Evolutionary conservation across 2,888 invertebrate species (phyloP), one percentile per base, ranked within the genome.

Genomic region (Pharmacophagus antenor): DNA sequence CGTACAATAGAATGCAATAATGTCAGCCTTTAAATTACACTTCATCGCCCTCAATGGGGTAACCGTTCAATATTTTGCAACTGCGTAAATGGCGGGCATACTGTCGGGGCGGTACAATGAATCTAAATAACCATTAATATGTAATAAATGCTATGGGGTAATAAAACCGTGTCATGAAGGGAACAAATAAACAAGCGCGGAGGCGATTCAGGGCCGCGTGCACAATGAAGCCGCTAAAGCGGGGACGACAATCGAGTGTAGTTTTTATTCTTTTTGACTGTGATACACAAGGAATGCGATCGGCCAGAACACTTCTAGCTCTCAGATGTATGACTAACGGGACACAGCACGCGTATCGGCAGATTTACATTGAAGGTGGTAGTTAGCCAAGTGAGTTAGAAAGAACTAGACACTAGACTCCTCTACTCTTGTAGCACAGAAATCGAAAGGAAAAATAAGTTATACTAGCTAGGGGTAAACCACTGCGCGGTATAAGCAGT

Each of bases 61-160:
- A 37, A 6, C 77, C 65, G 81, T 88, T 81, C 82, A 85, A 88
- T 82, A 84, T 82, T 86, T 84, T 72, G 81, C 84, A 76, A 77
- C 72, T 79, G 84, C 77, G 86, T 89, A 88, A 89, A 89, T 88
- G n/a, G 88, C 83, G 79, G 88, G 84, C 89, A 88, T 88, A 89
- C 90, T 88, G 90, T 83, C 78, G 76, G 77, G 78, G 77, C 82
- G 76, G 83, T 82, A 90, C 89, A 90, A 90, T 89, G 88, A 88
- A 85, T 86, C 88, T 82, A 88, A 90, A 90, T 90, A 90, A 90
- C 90, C 88, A 90, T 90, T 90, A 90, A 90, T 90, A 90, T 88
- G 89, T 88, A 89, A 90, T 90, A 90, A 90, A 90, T 90, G 88
- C 87, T 86, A 85, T 83, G 82, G 90, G 85, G 88, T 76, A 85